Conservation (phyloP, 2,113 vertebrate genomes). For the Platysteira castanea region DNA sequence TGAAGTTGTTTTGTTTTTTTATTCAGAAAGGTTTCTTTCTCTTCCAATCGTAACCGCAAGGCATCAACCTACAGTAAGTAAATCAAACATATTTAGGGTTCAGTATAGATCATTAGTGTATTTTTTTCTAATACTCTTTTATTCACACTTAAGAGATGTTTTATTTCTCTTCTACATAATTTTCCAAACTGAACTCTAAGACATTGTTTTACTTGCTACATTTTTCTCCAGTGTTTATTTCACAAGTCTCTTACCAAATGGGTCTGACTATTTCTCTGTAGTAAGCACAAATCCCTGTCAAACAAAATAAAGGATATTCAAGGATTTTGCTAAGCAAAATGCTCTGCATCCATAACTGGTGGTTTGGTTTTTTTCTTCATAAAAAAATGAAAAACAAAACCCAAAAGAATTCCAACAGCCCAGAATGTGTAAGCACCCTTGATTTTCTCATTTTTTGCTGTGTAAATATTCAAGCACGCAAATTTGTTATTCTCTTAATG, state of each 20-base stretch:
- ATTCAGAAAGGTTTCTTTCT: constrained; percentile 97
- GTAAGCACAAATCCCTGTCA: background rate
- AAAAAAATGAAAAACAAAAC: background rate
- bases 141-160: background rate
- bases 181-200: background rate
- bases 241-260: background rate
- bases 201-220: background rate
- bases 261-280: background rate
- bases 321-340: background rate
- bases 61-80: constrained; percentile 87
- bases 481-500: background rate
- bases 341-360: background rate
- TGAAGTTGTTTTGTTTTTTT: constrained; percentile 99
- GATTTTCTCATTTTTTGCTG: background rate
- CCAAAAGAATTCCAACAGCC: background rate
- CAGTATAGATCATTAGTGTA: background rate
- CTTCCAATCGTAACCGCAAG: constrained; percentile 91
- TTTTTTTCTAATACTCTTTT: background rate
- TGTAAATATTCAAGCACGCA: background rate
- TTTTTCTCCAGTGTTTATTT: background rate
- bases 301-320: background rate
- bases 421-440: background rate
- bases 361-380: background rate
- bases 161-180: background rate
- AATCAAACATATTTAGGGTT: background rate